These are phyloP conservation scores for Prionace glauca DNA, from an alignment of 2,797 vertebrate species.

Conservation along the genomic window DNA sequence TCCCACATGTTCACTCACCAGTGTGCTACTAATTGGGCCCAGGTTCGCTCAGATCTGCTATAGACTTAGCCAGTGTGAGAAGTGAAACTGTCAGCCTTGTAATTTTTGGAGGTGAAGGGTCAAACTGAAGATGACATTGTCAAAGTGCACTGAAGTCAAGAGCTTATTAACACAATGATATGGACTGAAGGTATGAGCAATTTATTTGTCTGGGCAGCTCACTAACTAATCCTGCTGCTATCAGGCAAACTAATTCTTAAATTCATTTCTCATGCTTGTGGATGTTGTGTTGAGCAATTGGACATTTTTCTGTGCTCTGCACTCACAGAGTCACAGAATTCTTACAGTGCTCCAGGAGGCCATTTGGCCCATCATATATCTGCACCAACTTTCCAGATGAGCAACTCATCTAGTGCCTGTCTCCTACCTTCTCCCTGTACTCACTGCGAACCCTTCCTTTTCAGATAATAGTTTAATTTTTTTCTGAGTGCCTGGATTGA, in stretches of 20 bases:
- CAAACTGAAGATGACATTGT: not conserved
- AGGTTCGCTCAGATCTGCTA: not conserved
- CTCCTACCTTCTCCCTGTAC: no score
- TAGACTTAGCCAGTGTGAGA: not conserved
- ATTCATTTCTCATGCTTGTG: not conserved
- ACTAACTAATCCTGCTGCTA: not conserved
- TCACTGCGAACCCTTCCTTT: no score
- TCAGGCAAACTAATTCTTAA: not conserved
- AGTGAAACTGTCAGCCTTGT: not conserved
- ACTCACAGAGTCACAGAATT: not conserved
- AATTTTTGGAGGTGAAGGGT: not conserved
- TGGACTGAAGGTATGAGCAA: not conserved
- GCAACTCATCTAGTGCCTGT: no score
- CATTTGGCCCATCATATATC: no score
- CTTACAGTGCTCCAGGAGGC: no score
- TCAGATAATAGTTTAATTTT: no score
- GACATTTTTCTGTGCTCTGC: not conserved
- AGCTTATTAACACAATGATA: not conserved
- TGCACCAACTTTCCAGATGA: no score
- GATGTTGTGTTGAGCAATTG: not conserved
- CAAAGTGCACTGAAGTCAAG: not conserved
- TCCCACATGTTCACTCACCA: not conserved
- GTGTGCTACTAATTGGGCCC: not conserved
- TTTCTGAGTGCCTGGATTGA: no score
- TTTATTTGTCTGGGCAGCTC: not conserved